A percentile compares a stretch with the other conserved stretches of the same genome.
phyloP scores from a whole-genome alignment of 2,113 vertebrate genomes.

The Ahaetulla prasina region DNA sequence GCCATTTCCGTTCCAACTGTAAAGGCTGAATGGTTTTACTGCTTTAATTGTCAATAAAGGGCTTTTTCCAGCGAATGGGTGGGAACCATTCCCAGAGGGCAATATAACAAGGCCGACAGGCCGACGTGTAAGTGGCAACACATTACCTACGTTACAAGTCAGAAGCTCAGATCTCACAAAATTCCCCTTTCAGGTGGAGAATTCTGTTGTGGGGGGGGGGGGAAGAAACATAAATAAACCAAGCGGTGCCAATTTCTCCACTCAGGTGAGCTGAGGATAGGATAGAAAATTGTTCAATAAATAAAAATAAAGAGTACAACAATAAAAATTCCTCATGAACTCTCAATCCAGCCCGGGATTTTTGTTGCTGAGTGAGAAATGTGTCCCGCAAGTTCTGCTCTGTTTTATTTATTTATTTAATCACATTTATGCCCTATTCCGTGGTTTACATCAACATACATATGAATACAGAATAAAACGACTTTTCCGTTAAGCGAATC shows the following conservation, averaged over 20 bases:
- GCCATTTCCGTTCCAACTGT: background rate
- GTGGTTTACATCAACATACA: too few species aligned
- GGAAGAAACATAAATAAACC: background rate
- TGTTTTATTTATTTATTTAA: too few species aligned
- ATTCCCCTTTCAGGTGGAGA: background rate
- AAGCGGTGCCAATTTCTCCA: background rate
- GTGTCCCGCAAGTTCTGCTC: too few species aligned
- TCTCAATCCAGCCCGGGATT: too few species aligned
- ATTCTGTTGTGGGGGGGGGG: too few species aligned
- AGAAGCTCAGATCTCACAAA: background rate
- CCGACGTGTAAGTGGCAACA: background rate
- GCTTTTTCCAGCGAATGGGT: background rate
- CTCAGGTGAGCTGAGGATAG: background rate
- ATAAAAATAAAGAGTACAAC: too few species aligned
- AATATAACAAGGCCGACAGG: background rate
- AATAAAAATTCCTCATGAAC: too few species aligned
- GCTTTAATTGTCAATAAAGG: background rate
- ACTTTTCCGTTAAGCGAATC: too few species aligned
- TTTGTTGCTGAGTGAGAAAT: too few species aligned
- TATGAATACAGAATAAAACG: too few species aligned
- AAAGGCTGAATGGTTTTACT: background rate
- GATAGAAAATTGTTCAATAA: background rate
- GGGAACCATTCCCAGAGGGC: background rate
- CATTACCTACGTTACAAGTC: background rate
- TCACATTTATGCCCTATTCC: too few species aligned